phyloP scores from a whole-genome alignment of 1,140 invertebrate species.

The Euura lappo region DNA sequence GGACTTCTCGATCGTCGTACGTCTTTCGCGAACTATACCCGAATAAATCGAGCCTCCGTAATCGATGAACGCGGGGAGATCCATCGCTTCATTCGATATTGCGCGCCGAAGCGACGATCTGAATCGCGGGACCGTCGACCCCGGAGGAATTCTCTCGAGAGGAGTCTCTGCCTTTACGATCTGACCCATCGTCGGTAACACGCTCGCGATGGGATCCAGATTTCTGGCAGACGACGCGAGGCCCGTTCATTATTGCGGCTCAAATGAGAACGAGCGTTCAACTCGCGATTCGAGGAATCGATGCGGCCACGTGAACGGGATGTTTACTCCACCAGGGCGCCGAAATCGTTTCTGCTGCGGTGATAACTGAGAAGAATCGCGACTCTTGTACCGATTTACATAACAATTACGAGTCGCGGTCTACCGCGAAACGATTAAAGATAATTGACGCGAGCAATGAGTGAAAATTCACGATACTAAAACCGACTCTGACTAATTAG shows the following conservation, averaged over 20 bases:
- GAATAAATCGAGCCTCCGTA: not conserved
- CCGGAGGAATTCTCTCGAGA: slow-evolving; percentile 11
- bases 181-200: too few relatives aligned
- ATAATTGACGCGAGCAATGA: slow-evolving; percentile 1
- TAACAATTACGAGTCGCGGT: too few relatives aligned
- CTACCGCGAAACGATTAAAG: not conserved
- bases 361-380: not conserved
- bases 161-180: not conserved
- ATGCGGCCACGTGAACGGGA: too few relatives aligned
- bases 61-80: not conserved
- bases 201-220: too few relatives aligned
- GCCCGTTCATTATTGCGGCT: too few relatives aligned
- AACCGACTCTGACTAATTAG: not conserved
- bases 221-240: too few relatives aligned
- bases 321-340: too few relatives aligned
- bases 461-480: too few relatives aligned
- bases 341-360: too few relatives aligned
- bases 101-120: slow-evolving; percentile 34
- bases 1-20: not conserved
- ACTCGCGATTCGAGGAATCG: not conserved
- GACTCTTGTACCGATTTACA: not conserved
- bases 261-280: not conserved
- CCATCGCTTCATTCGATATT: not conserved
- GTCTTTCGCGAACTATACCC: not conserved
- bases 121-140: slow-evolving; percentile 32